Evolutionary conservation across 2,113 vertebrate genomes (phyloP).

Genomic region (Platanista minor): DNA sequence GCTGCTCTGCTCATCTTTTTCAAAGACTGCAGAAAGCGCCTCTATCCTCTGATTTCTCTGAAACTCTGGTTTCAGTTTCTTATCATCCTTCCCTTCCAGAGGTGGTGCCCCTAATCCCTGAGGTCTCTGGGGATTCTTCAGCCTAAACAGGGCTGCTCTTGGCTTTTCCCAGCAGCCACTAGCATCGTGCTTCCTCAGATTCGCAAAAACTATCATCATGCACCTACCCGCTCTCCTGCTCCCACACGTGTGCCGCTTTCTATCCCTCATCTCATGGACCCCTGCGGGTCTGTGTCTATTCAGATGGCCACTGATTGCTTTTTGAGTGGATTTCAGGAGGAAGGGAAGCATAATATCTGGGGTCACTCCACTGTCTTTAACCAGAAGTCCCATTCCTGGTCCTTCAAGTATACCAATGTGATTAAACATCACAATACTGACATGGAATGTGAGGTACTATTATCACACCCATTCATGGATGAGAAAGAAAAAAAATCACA

Average conservation of each 20-base stretch:
- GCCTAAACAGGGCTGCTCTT: too few species aligned
- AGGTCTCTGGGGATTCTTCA: not conserved
- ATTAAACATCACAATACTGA: too few species aligned
- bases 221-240: not conserved
- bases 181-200: too few species aligned
- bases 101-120: not conserved
- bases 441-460: rapidly evolving
- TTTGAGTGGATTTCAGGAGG: rapidly evolving
- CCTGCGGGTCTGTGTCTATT: not conserved
- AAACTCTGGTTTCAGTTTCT: not conserved
- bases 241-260: rapidly evolving
- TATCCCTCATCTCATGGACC: rapidly evolving
- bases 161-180: rapidly evolving
- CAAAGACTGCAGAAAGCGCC: rapidly evolving
- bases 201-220: rapidly evolving
- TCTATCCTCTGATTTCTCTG: too few species aligned
- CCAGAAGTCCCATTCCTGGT: rapidly evolving
- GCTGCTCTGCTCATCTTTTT: not conserved
- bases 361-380: not conserved
- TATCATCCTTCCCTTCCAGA: not conserved
- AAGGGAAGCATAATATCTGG: rapidly evolving
- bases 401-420: too few species aligned
- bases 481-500: not conserved
- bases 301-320: rapidly evolving
- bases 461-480: too few species aligned